A percentile compares a stretch with the other conserved stretches of the same genome.
These are phyloP conservation scores for Cynodonichthys magdalenae DNA, from an alignment of 2,797 vertebrate species.

Conservation along the genomic window DNA sequence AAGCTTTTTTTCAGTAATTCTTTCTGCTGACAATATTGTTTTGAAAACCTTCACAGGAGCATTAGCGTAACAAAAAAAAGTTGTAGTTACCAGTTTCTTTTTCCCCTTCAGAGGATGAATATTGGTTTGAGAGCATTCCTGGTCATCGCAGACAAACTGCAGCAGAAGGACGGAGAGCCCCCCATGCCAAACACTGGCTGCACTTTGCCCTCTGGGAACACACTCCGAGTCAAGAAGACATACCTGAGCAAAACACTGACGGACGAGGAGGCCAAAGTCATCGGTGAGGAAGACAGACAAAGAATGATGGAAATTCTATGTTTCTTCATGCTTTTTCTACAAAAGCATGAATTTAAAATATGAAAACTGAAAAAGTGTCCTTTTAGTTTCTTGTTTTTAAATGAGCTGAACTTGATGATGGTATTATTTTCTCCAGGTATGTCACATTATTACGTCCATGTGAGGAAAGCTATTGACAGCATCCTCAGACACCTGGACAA, in stretches of 20 bases:
- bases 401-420: background rate
- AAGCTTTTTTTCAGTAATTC: background rate
- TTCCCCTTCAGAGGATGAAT: conserved; percentile 92
- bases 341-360: no score
- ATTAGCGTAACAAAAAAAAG: background rate
- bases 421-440: conserved; percentile 83
- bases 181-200: conserved; percentile 98
- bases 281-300: conserved; percentile 81
- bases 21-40: background rate
- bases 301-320: conserved; percentile 17
- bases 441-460: conserved; percentile 95
- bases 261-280: conserved; percentile 97
- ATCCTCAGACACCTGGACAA: conserved; percentile 97
- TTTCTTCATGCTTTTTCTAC: no score
- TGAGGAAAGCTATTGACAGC: conserved; percentile 94
- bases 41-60: background rate
- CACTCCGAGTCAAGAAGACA: conserved; percentile 95
- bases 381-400: background rate
- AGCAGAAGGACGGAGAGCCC: conserved; percentile 97
- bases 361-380: background rate
- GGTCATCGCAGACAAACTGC: conserved; percentile 95
- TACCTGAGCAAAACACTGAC: conserved; percentile 97
- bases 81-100: background rate
- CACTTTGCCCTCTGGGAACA: conserved; percentile 95
- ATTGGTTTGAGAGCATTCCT: conserved; percentile 96